These are phyloP conservation scores for Erpornis zantholeuca DNA, from an alignment of 2,113 vertebrate genomes.

Conservation along the genomic window DNA sequence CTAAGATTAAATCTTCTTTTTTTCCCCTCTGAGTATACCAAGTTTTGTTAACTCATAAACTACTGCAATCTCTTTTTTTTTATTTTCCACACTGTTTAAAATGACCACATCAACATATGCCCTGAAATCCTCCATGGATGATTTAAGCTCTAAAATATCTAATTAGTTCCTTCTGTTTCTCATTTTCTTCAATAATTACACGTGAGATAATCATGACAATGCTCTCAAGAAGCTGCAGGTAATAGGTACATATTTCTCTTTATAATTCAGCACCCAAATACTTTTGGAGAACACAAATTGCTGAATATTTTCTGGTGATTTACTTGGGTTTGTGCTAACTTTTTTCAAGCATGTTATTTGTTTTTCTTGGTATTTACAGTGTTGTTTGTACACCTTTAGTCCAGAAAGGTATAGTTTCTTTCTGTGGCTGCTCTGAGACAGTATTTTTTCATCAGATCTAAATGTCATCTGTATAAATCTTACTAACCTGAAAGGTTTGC, in stretches of 20 bases:
- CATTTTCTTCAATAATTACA: neutral
- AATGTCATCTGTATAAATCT: slow-evolving; percentile 44
- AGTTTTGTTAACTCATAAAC: neutral
- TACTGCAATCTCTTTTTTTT: neutral
- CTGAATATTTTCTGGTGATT: neutral
- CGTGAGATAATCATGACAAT: neutral
- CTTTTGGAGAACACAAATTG: neutral
- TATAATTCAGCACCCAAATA: neutral
- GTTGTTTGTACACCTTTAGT: neutral
- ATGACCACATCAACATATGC: neutral
- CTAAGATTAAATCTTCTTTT: neutral
- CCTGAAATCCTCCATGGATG: neutral
- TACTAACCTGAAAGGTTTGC: neutral
- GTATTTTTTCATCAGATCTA: slow-evolving; percentile 20
- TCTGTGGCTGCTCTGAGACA: neutral
- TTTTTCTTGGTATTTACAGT: neutral
- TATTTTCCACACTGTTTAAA: neutral
- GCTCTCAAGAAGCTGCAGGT: neutral
- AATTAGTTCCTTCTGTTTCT: neutral
- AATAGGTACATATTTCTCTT: neutral
- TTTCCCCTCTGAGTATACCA: neutral
- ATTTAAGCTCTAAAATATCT: neutral
- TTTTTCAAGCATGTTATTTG: neutral
- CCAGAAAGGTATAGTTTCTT: slow-evolving; percentile 4
- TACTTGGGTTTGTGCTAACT: neutral